These are phyloP conservation scores for Lasioglossum oenotherae DNA, from an alignment of 2,888 invertebrate species.

Conservation along the genomic window DNA sequence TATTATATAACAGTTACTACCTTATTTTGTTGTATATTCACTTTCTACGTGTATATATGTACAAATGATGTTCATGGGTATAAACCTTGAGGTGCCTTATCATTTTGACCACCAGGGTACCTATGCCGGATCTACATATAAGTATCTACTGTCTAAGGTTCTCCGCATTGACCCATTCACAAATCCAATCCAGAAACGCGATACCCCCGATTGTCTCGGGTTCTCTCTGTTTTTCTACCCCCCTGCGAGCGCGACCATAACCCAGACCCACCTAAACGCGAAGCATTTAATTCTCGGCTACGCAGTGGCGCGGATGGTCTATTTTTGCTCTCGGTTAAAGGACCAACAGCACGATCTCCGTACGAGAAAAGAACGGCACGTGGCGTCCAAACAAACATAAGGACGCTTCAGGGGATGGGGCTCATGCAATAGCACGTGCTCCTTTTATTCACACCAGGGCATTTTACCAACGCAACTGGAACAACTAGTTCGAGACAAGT, in stretches of 20 bases:
- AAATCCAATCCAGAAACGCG: background rate
- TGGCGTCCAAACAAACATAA: constrained; percentile 38
- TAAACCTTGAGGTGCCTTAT: too few species aligned
- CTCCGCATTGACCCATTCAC: background rate
- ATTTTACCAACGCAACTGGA: constrained; percentile 45
- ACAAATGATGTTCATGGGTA: too few species aligned
- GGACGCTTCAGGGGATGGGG: constrained; percentile 56
- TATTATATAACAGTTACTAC: too few species aligned
- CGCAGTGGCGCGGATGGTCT: constrained; percentile 51
- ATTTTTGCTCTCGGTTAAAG: constrained; percentile 39
- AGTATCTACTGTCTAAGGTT: background rate
- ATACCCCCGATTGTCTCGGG: background rate
- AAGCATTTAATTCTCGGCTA: constrained; percentile 30
- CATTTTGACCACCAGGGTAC: too few species aligned
- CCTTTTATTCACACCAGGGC: constrained; percentile 40
- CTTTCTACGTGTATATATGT: too few species aligned
- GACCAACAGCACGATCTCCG: constrained; percentile 64
- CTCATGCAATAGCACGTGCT: constrained; percentile 54
- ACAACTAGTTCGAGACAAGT: constrained; percentile 13
- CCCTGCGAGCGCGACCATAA: constrained; percentile 27
- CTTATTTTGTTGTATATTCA: too few species aligned
- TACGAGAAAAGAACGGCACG: constrained; percentile 68
- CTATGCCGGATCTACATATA: too few species aligned
- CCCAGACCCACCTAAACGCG: constrained; percentile 16
- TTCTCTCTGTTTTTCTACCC: constrained; percentile 21